A percentile compares a stretch with the other conserved stretches of the same genome.
phyloP scores from a whole-genome alignment of 1,140 invertebrate species.

The Eufriesea mexicana region DNA sequence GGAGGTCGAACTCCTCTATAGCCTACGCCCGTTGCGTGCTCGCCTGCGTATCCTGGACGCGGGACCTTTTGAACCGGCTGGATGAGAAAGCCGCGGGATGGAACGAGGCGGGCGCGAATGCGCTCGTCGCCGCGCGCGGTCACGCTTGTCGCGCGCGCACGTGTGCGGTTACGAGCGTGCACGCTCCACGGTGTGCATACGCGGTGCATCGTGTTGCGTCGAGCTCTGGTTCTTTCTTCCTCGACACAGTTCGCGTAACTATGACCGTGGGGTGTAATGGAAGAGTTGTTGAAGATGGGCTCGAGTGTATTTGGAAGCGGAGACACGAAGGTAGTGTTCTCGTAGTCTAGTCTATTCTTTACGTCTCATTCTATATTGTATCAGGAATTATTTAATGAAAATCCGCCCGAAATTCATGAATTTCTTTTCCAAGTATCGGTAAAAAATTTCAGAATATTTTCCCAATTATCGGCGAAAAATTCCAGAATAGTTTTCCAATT shows the following conservation, averaged over 20 bases:
- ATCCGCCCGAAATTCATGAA: too few species aligned
- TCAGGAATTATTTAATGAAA: too few species aligned
- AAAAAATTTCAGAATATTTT: too few species aligned
- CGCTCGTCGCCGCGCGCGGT: not conserved
- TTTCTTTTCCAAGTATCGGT: too few species aligned
- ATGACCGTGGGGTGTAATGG: not conserved
- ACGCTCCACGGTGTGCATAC: not conserved
- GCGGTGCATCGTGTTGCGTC: not conserved
- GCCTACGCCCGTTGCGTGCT: constrained; percentile 39
- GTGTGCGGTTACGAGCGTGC: constrained; percentile 20
- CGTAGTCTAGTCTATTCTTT: too few species aligned
- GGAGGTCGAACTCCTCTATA: constrained; percentile 45
- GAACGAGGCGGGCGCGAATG: not conserved
- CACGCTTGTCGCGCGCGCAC: constrained; percentile 18
- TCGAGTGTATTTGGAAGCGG: not conserved
- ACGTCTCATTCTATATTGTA: too few species aligned
- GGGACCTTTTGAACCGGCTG: constrained; percentile 44
- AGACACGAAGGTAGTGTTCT: too few species aligned
- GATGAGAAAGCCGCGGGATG: constrained; percentile 25
- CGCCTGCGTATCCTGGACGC: constrained; percentile 2
- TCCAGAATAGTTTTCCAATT: too few species aligned
- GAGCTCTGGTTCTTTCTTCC: constrained; percentile 4
- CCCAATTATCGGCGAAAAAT: too few species aligned
- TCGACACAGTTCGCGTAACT: not conserved
- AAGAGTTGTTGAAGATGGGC: not conserved